A percentile compares a stretch with the other conserved stretches of the same genome.
Evolutionary conservation across 2,797 vertebrate genomes (phyloP).

Genomic region (Parauchenoglanis ngamensis): DNA sequence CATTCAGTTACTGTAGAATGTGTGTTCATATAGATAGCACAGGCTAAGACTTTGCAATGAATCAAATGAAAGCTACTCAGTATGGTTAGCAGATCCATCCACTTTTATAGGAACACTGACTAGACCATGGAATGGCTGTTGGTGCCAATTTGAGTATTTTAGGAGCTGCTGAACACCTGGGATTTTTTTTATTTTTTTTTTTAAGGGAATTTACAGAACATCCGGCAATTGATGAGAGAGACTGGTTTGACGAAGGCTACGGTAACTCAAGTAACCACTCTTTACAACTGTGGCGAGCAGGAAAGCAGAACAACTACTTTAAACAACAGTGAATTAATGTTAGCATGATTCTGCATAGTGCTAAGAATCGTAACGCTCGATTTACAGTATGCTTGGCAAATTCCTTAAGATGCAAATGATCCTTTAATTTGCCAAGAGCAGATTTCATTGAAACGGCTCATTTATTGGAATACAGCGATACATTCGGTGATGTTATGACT

Average conservation of each 20-base stretch:
- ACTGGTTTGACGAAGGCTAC: not conserved
- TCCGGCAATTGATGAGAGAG: not conserved
- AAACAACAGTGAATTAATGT: not conserved
- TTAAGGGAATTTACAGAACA: no score
- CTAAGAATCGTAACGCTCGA: not conserved
- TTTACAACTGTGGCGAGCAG: not conserved
- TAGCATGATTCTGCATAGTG: not conserved
- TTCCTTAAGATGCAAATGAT: not conserved
- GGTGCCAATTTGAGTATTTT: not conserved
- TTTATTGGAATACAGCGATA: not conserved
- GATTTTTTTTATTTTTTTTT: no score
- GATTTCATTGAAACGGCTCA: constrained; percentile 7
- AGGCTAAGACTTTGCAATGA: not conserved
- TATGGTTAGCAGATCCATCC: not conserved
- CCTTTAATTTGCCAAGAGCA: not conserved
- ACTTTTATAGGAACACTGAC: not conserved
- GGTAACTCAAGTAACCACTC: not conserved
- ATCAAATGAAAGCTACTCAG: not conserved
- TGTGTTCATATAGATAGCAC: not conserved
- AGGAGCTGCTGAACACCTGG: not conserved
- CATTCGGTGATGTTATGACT: not conserved
- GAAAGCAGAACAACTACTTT: not conserved
- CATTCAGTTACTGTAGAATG: not conserved
- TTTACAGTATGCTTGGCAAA: not conserved
- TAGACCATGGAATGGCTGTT: not conserved